These are phyloP conservation scores for Drosophila prostipennis DNA, from an alignment of 2,888 invertebrate genomes.

Conservation along the genomic window DNA sequence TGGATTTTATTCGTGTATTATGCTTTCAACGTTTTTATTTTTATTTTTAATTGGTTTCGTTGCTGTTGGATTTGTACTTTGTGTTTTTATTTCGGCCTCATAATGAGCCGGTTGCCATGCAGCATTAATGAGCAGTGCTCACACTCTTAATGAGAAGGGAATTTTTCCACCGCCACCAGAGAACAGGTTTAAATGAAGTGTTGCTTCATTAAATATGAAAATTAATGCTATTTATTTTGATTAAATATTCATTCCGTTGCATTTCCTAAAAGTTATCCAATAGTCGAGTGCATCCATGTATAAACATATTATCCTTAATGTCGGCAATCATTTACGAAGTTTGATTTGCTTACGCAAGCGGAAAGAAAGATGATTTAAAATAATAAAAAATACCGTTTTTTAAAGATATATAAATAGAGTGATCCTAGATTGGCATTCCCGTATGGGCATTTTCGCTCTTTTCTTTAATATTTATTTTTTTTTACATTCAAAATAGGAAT, in stretches of 20 bases:
- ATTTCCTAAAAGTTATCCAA: slow-evolving; percentile 40
- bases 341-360: slow-evolving; percentile 38
- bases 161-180: slow-evolving; percentile 15
- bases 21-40: slow-evolving; percentile 56
- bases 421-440: too few relatives aligned
- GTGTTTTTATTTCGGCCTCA: slow-evolving; percentile 40
- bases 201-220: slow-evolving; percentile 76
- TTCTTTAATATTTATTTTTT: background rate
- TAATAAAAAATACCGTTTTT: background rate
- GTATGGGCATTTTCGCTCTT: background rate
- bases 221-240: slow-evolving; percentile 62
- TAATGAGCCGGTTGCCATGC: slow-evolving; percentile 64
- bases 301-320: slow-evolving; percentile 15
- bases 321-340: slow-evolving; percentile 29
- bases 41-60: slow-evolving; percentile 62
- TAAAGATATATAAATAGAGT: background rate
- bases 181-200: slow-evolving; percentile 58
- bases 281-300: slow-evolving; percentile 17
- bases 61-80: slow-evolving; percentile 46
- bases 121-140: slow-evolving; percentile 58
- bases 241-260: slow-evolving; percentile 62
- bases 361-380: slow-evolving; percentile 7
- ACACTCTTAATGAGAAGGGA: slow-evolving; percentile 35
- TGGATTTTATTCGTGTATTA: slow-evolving; percentile 39
- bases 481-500: too few relatives aligned